phyloP scores from a whole-genome alignment of 2,797 vertebrate species.

The Anabacerthia variegaticeps region DNA sequence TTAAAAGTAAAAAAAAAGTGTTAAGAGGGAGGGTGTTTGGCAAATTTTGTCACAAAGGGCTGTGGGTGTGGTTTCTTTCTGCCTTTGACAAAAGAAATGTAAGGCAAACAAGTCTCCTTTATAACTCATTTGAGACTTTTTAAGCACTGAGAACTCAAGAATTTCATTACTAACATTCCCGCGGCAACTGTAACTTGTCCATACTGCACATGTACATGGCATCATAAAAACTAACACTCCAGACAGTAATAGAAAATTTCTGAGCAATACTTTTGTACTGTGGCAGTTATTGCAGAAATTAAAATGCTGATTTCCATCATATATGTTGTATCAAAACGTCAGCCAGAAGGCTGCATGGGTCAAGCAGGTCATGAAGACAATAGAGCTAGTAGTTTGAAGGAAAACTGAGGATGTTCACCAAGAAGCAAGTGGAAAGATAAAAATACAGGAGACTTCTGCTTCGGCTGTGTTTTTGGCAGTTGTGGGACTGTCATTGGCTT shows the following conservation, averaged over 20 bases:
- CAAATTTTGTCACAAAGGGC: not conserved
- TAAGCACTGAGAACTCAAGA: constrained; percentile 37
- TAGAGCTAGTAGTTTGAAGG: not conserved
- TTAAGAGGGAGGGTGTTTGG: not conserved
- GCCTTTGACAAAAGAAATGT: constrained; percentile 51
- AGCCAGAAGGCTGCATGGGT: not conserved
- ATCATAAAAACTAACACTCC: constrained; percentile 37
- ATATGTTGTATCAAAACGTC: not conserved
- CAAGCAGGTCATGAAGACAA: not conserved
- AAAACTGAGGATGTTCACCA: not conserved
- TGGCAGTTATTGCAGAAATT: not conserved
- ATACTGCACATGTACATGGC: not conserved
- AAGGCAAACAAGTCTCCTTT: constrained; percentile 44
- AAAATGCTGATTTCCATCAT: not conserved
- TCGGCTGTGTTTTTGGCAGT: not conserved
- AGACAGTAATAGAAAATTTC: constrained; percentile 26
- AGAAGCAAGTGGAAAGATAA: not conserved
- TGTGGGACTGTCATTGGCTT: not conserved
- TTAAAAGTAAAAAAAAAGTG: not conserved
- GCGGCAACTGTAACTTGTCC: constrained; percentile 45
- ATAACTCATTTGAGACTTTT: constrained; percentile 49
- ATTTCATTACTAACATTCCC: constrained; percentile 60
- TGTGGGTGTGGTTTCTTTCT: not conserved
- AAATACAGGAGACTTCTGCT: not conserved
- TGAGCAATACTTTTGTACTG: not conserved